Evolutionary conservation across 2,113 vertebrate species (phyloP).

Genomic region (Hemiscyllium ocellatum): DNA sequence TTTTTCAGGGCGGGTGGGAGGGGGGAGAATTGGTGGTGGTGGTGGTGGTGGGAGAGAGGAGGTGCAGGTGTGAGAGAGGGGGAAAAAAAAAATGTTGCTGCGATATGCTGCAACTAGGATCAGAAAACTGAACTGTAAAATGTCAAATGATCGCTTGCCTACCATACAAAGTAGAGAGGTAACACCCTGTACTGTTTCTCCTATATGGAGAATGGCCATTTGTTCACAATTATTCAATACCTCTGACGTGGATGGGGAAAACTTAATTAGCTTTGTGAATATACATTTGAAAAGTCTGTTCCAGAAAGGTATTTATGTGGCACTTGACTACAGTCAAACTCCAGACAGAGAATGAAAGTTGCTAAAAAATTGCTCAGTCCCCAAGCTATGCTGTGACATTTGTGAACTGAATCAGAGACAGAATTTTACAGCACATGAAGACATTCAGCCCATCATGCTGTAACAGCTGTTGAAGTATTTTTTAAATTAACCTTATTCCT

Average conservation of each 20-base stretch:
- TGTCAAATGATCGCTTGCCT: neutral
- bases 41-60: too few species aligned
- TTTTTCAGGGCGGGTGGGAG: too few species aligned
- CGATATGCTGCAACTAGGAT: neutral
- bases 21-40: too few species aligned
- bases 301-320: neutral
- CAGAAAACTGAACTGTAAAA: neutral
- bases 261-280: neutral
- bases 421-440: neutral
- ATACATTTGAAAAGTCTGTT: neutral
- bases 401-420: neutral
- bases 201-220: neutral
- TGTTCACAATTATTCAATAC: neutral
- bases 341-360: too few species aligned
- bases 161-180: too few species aligned
- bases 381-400: neutral
- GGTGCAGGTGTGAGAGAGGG: too few species aligned
- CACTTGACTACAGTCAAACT: neutral
- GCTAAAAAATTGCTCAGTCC: neutral
- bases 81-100: neutral
- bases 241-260: neutral
- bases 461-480: neutral
- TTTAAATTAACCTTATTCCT: neutral
- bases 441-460: neutral
- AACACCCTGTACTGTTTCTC: neutral